Evolutionary conservation across 2,113 vertebrate species (phyloP), one percentile per base, ranked within the genome.

Genomic region (Passer domesticus): DNA sequence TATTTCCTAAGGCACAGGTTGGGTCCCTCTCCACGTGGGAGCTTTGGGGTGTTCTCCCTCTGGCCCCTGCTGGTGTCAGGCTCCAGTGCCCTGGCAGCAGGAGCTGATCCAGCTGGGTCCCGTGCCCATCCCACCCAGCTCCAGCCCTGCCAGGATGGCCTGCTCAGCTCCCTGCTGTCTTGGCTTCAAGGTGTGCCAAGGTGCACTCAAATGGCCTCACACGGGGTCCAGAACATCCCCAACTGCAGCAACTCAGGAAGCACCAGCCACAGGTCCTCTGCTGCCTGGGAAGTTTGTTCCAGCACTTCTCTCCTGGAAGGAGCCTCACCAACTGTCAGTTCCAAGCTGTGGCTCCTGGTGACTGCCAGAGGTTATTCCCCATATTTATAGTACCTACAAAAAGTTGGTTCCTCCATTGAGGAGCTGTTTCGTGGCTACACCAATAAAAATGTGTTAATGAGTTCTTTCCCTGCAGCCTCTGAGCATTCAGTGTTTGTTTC

Each of bases 161-260:
- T 7, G 33, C 84, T 44, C 74, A 69, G 59, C 59, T 68, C 77
- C 21, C n/a, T 8, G 10, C 52, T 23, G 31, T 44, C 47, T 7
- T 41, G 68, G 53, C 39, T 31, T 27, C 24, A 28, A 6, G 27
- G n/a, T 28, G 72, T 15, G 37, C 73, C 78, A 77, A 23, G 10
- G 4, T 8, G 39, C 60, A 41, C 46, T 7, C 0, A 35, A 31
- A 35, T 2, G 22, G 55, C 75, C 43, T 24, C 49, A 11, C 8
- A 0, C 16, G 4, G 37, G 27, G 19, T 28, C 44, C 78, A 47
- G 33, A 59, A 43, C 33, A 22, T 17, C 39, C 37, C 43, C 4
- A 15, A 0, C 0, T 1, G 1, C 10, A 53, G 37, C 37, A 46
- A 14, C 17, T 6, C 1, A 0, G 44, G 44, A 27, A 81, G 12